These are phyloP conservation scores for Drosophila takahashii DNA, from an alignment of 1,140 invertebrate genomes.

Conservation along the genomic window DNA sequence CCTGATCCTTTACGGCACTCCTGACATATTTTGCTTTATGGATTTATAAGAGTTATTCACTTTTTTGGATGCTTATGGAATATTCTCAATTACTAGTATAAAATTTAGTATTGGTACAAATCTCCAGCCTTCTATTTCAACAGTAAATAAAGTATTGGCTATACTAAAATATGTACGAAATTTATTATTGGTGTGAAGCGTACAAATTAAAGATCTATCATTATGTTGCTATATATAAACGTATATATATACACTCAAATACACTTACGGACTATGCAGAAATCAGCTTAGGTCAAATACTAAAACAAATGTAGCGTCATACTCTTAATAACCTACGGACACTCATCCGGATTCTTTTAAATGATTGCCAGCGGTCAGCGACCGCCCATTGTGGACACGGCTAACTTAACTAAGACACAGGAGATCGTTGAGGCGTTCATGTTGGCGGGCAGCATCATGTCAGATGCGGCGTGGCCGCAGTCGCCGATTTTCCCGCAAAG, in stretches of 20 bases:
- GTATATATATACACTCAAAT: constrained; percentile 51
- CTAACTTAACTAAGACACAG: constrained; percentile 81
- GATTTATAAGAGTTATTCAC: too few relatives aligned
- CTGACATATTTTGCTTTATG: too few relatives aligned
- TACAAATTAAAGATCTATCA: constrained; percentile 63
- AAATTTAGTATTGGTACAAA: too few relatives aligned
- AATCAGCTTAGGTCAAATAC: constrained; percentile 61
- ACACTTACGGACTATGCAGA: constrained; percentile 62
- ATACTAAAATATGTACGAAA: constrained; percentile 69
- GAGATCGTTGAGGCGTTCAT: constrained; percentile 75
- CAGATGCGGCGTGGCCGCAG: constrained; percentile 59
- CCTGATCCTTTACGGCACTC: too few relatives aligned
- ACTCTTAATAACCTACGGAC: constrained; percentile 61
- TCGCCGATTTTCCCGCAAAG: constrained; percentile 58
- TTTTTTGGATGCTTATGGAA: too few relatives aligned
- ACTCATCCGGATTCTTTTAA: constrained; percentile 42
- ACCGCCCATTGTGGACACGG: constrained; percentile 40
- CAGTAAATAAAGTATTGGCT: background rate
- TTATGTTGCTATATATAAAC: constrained; percentile 35
- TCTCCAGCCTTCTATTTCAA: background rate
- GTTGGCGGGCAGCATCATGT: constrained; percentile 65
- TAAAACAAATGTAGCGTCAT: constrained; percentile 77
- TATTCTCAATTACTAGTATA: too few relatives aligned
- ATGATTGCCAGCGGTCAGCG: constrained; percentile 64
- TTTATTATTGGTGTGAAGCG: constrained; percentile 75